Evolutionary conservation across 2,888 invertebrate genomes (phyloP).

Genomic region (Diogma glabrata): DNA sequence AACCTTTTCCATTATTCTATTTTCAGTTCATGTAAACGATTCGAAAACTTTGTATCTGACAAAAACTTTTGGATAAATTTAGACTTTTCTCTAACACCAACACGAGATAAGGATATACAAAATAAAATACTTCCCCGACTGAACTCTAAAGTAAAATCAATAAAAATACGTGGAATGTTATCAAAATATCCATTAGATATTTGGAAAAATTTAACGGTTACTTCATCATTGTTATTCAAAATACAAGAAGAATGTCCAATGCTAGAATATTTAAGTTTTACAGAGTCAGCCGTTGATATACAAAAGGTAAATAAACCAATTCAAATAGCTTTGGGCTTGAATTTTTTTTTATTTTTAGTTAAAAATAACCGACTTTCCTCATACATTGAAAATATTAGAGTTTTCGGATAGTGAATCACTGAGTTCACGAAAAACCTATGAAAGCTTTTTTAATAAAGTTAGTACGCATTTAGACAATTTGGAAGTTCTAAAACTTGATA

Average conservation of each 20-base stretch:
- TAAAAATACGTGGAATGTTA: slow-evolving; percentile 30
- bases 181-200: slow-evolving; percentile 22
- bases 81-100: slow-evolving; percentile 27
- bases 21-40: slow-evolving; percentile 30
- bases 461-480: slow-evolving; percentile 28
- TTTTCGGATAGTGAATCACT: slow-evolving; percentile 33
- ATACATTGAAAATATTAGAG: slow-evolving; percentile 46
- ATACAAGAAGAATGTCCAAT: slow-evolving; percentile 26
- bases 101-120: slow-evolving; percentile 27
- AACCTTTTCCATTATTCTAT: slow-evolving; percentile 2
- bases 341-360: slow-evolving; percentile 39
- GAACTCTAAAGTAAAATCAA: slow-evolving; percentile 26
- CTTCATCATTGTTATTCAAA: slow-evolving; percentile 24
- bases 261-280: slow-evolving; percentile 27
- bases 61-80: slow-evolving; percentile 32
- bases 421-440: slow-evolving; percentile 24
- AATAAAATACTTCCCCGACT: slow-evolving; percentile 26
- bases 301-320: slow-evolving; percentile 26
- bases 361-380: slow-evolving; percentile 51
- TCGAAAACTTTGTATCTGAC: slow-evolving; percentile 29
- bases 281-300: slow-evolving; percentile 33
- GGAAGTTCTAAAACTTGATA: slow-evolving; percentile 49
- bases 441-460: slow-evolving; percentile 32
- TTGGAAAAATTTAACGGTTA: slow-evolving; percentile 23
- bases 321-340: too few species aligned